phyloP scores from a whole-genome alignment of 2,797 vertebrate species.

The Bradypodion ventrale region DNA sequence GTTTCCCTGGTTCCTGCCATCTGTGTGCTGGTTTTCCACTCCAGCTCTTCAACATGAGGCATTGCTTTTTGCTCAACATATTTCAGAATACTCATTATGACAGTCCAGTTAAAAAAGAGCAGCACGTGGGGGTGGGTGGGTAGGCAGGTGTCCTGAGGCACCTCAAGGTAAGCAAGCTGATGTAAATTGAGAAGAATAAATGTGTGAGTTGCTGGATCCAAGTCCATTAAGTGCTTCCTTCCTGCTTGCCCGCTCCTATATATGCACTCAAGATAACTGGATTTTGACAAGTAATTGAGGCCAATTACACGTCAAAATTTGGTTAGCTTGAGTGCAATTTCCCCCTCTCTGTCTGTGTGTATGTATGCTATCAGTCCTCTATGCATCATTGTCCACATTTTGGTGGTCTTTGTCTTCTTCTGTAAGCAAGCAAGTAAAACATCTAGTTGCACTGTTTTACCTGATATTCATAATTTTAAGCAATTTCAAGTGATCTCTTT shows the following conservation, averaged over 20 bases:
- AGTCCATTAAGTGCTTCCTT: background rate
- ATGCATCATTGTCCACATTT: background rate
- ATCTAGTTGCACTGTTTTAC: background rate
- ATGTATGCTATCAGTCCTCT: no score
- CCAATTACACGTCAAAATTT: no score
- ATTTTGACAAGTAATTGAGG: background rate
- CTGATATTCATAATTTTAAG: background rate
- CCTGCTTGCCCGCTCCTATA: background rate
- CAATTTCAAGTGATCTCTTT: background rate
- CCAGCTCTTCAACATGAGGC: background rate
- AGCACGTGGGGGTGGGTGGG: accelerated
- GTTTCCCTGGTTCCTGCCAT: background rate
- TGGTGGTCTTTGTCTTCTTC: background rate
- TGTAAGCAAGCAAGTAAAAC: no score
- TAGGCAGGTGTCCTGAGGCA: background rate
- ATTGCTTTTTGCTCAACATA: background rate
- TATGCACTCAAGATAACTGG: no score
- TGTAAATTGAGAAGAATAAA: background rate
- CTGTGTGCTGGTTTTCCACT: background rate
- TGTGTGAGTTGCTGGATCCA: background rate
- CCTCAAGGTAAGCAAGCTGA: background rate
- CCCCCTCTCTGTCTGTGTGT: background rate
- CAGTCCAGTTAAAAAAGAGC: accelerated
- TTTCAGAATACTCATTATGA: background rate
- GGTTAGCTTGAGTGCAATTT: no score